Conservation (phyloP, 2,888 invertebrate genomes). For the Eledone cirrhosa region DNA sequence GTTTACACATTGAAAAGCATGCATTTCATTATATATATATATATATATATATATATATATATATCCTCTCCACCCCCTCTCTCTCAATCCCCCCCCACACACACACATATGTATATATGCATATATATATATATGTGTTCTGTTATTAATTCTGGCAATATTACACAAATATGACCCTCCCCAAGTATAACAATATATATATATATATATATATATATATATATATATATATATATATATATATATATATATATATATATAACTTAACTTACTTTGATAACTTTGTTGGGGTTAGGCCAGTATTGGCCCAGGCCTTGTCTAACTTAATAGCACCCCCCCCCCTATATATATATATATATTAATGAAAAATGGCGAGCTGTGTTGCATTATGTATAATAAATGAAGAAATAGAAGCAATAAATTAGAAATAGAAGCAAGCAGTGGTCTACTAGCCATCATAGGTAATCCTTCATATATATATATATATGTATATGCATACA, state of each 20-base stretch:
- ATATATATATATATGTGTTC: background rate
- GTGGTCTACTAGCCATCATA: background rate
- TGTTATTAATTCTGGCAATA: too few species aligned
- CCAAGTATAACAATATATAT: too few species aligned
- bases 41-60: background rate
- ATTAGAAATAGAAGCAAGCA: background rate
- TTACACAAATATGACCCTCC: too few species aligned
- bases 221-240: too few species aligned
- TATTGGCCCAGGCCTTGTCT: too few species aligned
- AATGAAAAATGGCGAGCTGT: background rate
- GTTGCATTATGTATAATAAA: background rate
- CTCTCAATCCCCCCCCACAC: background rate
- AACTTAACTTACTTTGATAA: too few species aligned
- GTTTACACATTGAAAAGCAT: background rate
- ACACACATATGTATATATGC: background rate
- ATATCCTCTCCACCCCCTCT: background rate
- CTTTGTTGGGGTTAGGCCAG: too few species aligned
- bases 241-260: too few species aligned
- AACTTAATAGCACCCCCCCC: too few species aligned
- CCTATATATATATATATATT: conserved; percentile 7
- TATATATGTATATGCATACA: background rate
- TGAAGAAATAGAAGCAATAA: background rate
- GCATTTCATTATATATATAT: conserved; percentile 6
- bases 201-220: too few species aligned
- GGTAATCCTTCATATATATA: background rate